Percentiles rank a stretch among this genome's conserved stretches.
phyloP scores from a whole-genome alignment of 2,113 vertebrate species.

The Porphyrio hochstetteri region DNA sequence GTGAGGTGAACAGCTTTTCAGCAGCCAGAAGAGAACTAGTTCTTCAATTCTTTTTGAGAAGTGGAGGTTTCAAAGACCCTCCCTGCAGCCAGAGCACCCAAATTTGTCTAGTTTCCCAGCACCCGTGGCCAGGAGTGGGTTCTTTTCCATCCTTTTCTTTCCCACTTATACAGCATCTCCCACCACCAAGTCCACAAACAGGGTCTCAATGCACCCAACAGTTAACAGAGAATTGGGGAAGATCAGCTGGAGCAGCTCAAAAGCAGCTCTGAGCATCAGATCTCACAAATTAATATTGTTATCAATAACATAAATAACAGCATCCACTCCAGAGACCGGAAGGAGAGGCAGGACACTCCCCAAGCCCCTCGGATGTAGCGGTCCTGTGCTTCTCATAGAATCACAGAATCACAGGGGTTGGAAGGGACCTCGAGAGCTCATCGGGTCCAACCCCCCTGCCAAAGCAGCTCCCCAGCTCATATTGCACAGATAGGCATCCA shows the following conservation, averaged over 20 bases:
- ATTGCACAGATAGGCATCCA: too few species aligned
- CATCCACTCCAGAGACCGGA: background rate
- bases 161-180: background rate
- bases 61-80: background rate
- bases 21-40: accelerated
- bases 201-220: accelerated
- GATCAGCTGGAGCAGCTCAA: accelerated
- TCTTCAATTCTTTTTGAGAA: background rate
- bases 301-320: background rate
- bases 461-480: too few species aligned
- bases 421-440: too few species aligned
- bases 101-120: background rate
- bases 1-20: accelerated
- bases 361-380: accelerated
- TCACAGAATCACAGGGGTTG: too few species aligned
- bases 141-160: background rate
- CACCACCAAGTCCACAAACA: background rate
- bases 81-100: background rate
- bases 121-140: background rate
- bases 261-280: background rate
- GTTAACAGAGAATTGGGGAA: background rate
- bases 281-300: too few species aligned
- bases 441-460: too few species aligned
- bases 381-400: background rate
- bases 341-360: too few species aligned